phyloP scores from a whole-genome alignment of 2,113 vertebrate species.

The Monarcha castaneiventris region DNA sequence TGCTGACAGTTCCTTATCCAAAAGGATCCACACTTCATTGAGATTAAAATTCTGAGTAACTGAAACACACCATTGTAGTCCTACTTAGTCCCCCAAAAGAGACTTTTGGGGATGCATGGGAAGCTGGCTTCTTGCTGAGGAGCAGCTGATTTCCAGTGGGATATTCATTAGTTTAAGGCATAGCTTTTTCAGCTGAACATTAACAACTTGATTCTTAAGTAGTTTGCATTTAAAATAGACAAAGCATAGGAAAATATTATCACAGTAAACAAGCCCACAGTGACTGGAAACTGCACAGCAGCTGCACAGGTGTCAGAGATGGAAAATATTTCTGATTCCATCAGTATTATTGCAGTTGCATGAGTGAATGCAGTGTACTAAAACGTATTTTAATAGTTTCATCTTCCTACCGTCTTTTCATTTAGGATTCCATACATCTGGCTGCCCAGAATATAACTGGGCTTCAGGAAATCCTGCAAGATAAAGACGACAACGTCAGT shows the following conservation, averaged over 20 bases:
- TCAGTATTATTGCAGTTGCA: background rate
- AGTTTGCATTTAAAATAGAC: background rate
- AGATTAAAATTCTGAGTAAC: background rate
- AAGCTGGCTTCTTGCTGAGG: background rate
- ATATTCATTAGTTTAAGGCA: background rate
- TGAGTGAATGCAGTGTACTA: background rate
- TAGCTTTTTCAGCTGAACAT: background rate
- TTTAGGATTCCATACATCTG: conserved; percentile 84
- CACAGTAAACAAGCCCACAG: background rate
- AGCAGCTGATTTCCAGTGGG: background rate
- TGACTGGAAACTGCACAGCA: background rate
- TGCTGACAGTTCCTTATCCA: background rate
- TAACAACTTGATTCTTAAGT: background rate
- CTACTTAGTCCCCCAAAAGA: background rate
- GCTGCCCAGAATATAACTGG: conserved; percentile 75
- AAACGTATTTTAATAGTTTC: background rate
- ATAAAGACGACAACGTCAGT: conserved; percentile 66
- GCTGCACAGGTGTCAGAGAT: background rate
- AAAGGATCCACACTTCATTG: background rate
- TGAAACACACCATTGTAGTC: background rate
- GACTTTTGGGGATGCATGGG: background rate
- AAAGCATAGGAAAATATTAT: background rate
- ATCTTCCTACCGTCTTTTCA: background rate
- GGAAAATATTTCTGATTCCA: conserved; percentile 1
- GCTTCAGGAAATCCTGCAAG: conserved; percentile 80